phyloP scores from a whole-genome alignment of 1,140 invertebrate species.

The Anastatus disparis region DNA sequence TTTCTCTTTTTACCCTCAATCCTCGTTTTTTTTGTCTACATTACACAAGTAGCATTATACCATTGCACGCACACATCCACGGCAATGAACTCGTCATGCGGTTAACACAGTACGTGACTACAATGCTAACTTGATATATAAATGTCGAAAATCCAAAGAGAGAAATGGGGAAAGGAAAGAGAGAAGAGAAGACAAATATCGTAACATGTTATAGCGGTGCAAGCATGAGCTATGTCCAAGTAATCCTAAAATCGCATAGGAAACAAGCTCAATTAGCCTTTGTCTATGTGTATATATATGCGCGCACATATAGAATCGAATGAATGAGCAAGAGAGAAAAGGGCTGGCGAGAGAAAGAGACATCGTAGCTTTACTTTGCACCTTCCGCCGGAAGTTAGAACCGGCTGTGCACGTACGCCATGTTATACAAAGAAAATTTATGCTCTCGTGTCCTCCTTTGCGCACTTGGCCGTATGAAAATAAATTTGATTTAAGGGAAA shows the following conservation, averaged over 20 bases:
- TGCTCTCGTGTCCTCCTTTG: conserved; percentile 3
- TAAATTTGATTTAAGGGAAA: conserved; percentile 24
- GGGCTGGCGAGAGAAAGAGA: too few species aligned
- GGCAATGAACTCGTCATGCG: conserved; percentile 33
- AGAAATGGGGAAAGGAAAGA: too few species aligned
- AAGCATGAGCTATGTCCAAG: neutral
- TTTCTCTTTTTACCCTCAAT: too few species aligned
- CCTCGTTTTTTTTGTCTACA: too few species aligned
- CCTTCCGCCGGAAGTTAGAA: neutral
- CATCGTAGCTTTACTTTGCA: neutral
- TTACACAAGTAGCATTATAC: too few species aligned
- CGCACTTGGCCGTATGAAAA: neutral
- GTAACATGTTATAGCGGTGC: neutral
- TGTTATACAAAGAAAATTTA: too few species aligned
- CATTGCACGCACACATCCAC: too few species aligned
- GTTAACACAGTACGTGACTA: conserved; percentile 3
- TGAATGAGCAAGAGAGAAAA: too few species aligned
- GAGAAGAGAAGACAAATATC: too few species aligned
- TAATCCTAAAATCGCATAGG: neutral
- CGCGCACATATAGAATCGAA: too few species aligned
- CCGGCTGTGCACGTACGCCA: neutral
- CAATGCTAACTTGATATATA: conserved; percentile 6
- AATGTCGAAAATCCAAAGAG: conserved; percentile 10
- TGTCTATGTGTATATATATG: neutral
- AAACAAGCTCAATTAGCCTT: conserved; percentile 16